Conservation (phyloP, 37 sponge, comb jelly and placozoan species). For the Crambe crambe region DNA sequence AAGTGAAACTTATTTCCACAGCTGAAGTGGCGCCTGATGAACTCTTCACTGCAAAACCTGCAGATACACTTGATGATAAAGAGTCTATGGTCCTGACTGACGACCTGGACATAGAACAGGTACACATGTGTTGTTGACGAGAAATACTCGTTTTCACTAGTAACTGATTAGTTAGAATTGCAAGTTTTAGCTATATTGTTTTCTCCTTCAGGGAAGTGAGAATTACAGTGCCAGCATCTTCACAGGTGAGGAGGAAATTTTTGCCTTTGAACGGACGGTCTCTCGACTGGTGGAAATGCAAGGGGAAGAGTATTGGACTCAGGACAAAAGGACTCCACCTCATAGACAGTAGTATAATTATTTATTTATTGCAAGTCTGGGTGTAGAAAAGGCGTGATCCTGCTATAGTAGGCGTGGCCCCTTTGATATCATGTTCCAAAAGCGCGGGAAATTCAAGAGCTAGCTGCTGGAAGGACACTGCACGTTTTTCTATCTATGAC, state of each 20-base stretch:
- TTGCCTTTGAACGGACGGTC: constrained; percentile 75
- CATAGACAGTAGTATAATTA: not conserved
- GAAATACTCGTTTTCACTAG: not conserved
- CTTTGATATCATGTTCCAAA: no score
- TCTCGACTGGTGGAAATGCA: constrained; percentile 90
- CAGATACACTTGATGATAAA: constrained; percentile 10
- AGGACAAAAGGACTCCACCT: not conserved
- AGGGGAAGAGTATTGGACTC: constrained; percentile 70
- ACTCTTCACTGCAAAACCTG: constrained; percentile 31
- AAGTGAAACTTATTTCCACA: constrained; percentile 64
- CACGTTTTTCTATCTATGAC: no score
- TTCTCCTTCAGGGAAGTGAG: constrained; percentile 21
- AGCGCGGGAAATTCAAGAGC: no score
- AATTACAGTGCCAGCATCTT: constrained; percentile 74
- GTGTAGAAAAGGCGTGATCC: no score
- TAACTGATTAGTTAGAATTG: no score
- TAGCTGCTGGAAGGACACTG: no score
- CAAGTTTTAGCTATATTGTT: no score
- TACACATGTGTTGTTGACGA: not conserved
- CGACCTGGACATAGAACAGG: constrained; percentile 57
- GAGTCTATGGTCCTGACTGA: constrained; percentile 42
- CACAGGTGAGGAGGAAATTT: constrained; percentile 94
- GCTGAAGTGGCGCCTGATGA: constrained; percentile 51
- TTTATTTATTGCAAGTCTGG: no score
- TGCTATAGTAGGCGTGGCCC: no score